A percentile compares a stretch with the other conserved stretches of the same genome.
Evolutionary conservation across 2,113 vertebrate genomes (phyloP).

Genomic region (Carassius carassius): DNA sequence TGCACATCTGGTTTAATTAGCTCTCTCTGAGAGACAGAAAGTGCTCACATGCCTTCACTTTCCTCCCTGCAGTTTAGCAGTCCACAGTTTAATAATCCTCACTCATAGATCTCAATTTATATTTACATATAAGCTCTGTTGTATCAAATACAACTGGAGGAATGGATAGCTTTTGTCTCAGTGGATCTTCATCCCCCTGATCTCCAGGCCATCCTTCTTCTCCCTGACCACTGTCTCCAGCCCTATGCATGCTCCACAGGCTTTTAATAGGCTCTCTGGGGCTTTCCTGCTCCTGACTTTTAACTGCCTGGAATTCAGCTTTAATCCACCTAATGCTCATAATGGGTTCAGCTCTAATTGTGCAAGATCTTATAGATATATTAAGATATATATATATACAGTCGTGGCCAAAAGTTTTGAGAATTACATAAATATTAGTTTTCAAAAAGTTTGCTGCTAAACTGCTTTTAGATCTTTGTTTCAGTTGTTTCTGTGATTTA

Average conservation of each 20-base stretch:
- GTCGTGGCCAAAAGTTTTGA: too few species aligned
- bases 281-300: constrained; percentile 55
- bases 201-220: constrained; percentile 44
- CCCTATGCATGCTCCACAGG: constrained; percentile 47
- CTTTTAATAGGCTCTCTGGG: constrained; percentile 54
- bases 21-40: constrained; percentile 42
- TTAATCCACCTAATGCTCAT: constrained; percentile 55
- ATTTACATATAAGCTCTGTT: background rate
- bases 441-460: too few species aligned
- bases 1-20: constrained; percentile 63
- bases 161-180: constrained; percentile 60
- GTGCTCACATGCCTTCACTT: constrained; percentile 21
- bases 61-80: background rate
- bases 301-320: constrained; percentile 56
- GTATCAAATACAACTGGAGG: background rate
- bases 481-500: too few species aligned
- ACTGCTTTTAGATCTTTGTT: too few species aligned
- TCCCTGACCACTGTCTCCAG: constrained; percentile 42
- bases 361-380: too few species aligned
- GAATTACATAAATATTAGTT: too few species aligned
- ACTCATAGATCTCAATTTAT: background rate
- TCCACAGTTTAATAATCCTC: constrained; percentile 18
- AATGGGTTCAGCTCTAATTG: constrained; percentile 46
- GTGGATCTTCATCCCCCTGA: constrained; percentile 48
- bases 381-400: too few species aligned